phyloP scores from a whole-genome alignment of 2,113 vertebrate genomes.

The Apaloderma vittatum region DNA sequence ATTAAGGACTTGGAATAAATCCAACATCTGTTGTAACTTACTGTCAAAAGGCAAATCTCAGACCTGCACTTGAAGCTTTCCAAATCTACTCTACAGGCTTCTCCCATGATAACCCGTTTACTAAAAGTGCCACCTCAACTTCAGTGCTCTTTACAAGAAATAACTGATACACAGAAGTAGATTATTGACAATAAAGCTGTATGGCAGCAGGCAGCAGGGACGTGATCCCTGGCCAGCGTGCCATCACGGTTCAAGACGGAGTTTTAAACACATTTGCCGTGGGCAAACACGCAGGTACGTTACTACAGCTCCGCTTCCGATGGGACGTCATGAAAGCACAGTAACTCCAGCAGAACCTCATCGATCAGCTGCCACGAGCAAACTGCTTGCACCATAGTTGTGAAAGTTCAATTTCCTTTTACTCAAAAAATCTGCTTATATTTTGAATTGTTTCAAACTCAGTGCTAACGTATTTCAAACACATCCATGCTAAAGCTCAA shows the following conservation, averaged over 20 bases:
- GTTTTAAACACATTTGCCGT: background rate
- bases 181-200: background rate
- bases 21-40: constrained; percentile 56
- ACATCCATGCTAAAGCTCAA: background rate
- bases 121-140: background rate
- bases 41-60: constrained; percentile 25
- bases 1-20: constrained; percentile 40
- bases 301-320: background rate
- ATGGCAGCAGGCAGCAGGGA: accelerated
- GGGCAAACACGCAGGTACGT: background rate
- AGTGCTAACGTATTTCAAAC: background rate
- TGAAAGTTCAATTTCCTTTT: background rate
- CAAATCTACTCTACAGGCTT: background rate
- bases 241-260: background rate
- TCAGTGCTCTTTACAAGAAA: background rate
- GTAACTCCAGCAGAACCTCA: background rate
- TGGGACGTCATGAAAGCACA: background rate
- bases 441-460: background rate
- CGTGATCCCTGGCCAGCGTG: accelerated
- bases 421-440: background rate
- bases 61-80: background rate
- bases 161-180: background rate
- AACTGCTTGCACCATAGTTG: background rate
- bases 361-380: background rate
- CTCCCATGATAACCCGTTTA: background rate